Evolutionary conservation across 2,113 vertebrate species (phyloP), one percentile per base, ranked within the genome.

Genomic region (Smithornis capensis): DNA sequence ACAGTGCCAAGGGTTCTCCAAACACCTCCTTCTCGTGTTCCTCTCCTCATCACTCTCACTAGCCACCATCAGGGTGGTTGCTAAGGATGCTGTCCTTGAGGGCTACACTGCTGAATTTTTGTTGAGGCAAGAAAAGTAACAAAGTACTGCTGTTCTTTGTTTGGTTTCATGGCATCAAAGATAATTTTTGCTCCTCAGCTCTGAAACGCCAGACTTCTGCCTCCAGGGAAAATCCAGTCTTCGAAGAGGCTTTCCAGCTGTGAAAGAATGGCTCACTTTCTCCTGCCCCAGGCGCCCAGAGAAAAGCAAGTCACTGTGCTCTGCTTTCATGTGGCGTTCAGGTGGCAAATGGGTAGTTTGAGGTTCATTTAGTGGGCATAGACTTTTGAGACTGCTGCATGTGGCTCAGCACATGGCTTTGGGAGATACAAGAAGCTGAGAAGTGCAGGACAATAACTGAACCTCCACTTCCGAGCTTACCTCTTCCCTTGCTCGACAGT

Each of bases 91-190:
- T 79, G 60, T 60, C 74, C 74, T 95, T 87, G 77, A 95, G 81
- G 71, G 18, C 21, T 49, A 69, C 53, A 37, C 49, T 33, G 44
- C 16, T 57, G 25, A 75, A 71, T 77, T 81, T 90, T 81, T 87
- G n/a, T 38, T 64, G 35, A 92, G 74, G 57, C 47, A 92, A 87
- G 40, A 75, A 83, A 92, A 94, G 35, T 64, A 91, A 87, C n/a
- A 60, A 89, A 81, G 69, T 71, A 56, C 25, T 71, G 24, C 19
- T 64, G 56, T 62, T 92, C 74, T 92, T 95, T 67, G 23, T 64
- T 83, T 87, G 62, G 91, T 95, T 95, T 92, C 89, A 91, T 33
- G 74, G 79, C 83, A 84, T 78, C 87, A 56, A 91, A 91, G 77
- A 68, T 6, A 55, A 65, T 69, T 91, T 71, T 89, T 91, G 37